Base-by-base conservation (phyloP, 2,797 vertebrate species). In the Liasis olivaceus region DNA sequence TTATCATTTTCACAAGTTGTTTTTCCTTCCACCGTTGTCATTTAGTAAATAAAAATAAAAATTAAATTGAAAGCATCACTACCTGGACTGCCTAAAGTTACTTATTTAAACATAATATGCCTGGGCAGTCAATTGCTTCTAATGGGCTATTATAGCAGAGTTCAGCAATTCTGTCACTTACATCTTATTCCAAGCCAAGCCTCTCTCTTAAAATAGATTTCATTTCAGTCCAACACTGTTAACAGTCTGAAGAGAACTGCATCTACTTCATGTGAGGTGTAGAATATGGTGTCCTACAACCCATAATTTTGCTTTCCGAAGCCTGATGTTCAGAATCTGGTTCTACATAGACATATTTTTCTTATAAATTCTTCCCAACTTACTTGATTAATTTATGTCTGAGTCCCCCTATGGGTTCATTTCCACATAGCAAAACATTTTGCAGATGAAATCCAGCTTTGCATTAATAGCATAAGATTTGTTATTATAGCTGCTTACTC, bases 1-100 rank as follows among this genome's bases (percentile, higher is more conserved):
- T 95, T 92, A 86, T 62, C 93, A 93, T 88, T 77, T 62, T 91
- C 95, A 96, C 91, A 94, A 93, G 95, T 96, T 94, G 91, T 96
- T 96, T 94, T 93, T 91, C 90, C 90, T 0, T 0, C 51, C 93
- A 72, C 88, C 89, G 93, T 95, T 9, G 28, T 93, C 94, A 92
- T 90, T 64, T 64, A 91, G 60, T 64, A 88, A 90, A 63, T 90
- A 94, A 84, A 95, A 90, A 26, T 90, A 92, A 91, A 92, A 88
- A 20, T 60, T 26, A 63, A 77, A 47, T 13, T 87, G 69, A 87
- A 92, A 92, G 56, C 17, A 28, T 56, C 87, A 14, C 13, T 51
- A 84, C 9, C 14, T 20, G 81, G 20, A 24, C 54, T 87, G 3
- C 0, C 0, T 89, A 87, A 90, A 93, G 94, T 95, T 95, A 94